Evolutionary conservation across 2,797 vertebrate genomes (phyloP).

Genomic region (Cuculus canorus): DNA sequence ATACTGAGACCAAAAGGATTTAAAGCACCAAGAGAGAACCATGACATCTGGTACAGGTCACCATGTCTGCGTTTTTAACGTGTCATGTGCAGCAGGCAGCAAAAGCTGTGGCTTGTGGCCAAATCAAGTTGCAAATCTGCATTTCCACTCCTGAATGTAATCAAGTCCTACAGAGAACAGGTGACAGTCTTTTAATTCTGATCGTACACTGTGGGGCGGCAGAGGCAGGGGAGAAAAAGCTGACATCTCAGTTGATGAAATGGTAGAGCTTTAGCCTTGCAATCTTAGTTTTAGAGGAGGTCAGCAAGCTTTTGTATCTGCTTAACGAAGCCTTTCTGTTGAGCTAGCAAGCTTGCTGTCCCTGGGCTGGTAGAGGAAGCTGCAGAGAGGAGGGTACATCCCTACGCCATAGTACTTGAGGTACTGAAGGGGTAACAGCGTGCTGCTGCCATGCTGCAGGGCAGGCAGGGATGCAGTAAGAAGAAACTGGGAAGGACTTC

Average conservation of each 20-base stretch:
- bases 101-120: not conserved
- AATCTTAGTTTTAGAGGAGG: not conserved
- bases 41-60: too few species aligned
- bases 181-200: not conserved
- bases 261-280: not conserved
- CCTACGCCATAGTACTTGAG: fast-evolving
- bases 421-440: not conserved
- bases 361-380: not conserved
- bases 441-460: not conserved
- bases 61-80: too few species aligned
- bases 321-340: not conserved
- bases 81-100: too few species aligned
- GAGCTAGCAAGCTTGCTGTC: not conserved
- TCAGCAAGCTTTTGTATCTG: not conserved
- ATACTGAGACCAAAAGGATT: too few species aligned
- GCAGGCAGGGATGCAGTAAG: not conserved
- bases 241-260: not conserved
- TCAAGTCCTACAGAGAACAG: not conserved
- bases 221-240: not conserved
- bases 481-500: not conserved
- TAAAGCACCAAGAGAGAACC: too few species aligned
- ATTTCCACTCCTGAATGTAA: not conserved
- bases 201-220: fast-evolving
- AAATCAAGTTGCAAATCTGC: not conserved
- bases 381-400: not conserved